Evolutionary conservation across 1,140 invertebrate genomes (phyloP), one percentile per base, ranked within the genome.

Genomic region (Calliphora vicina): DNA sequence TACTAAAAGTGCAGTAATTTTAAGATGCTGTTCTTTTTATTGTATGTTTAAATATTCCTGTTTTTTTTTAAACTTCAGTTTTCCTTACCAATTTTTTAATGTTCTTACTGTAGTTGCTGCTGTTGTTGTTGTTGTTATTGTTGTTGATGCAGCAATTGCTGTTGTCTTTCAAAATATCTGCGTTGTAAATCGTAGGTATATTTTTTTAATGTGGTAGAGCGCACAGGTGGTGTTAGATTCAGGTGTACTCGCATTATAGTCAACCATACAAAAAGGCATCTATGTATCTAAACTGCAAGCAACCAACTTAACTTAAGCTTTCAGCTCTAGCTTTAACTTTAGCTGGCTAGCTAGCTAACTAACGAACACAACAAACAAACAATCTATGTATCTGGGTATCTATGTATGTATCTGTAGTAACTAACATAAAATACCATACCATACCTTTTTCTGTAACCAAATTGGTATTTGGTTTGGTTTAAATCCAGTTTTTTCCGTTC

Each of bases 81-180:
- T 82, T n/a, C 85, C 83, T 83, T 26, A 35, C 76, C 82, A 84
- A 81, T 17, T 83, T 83, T 67, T 84, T 81, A 74, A 74, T 82
- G 82, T 83, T 83, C 82, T 20, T 81, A 73, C 71, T 82, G 29
- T 73, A 35, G 71, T 25, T 84, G 20, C 83, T 84, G 61, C 71
- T 85, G 82, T n/a, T 83, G 2, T 57, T 57, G 50, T 15, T 57
- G 50, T 57, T 57, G 45, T 67, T 81, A 73, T 78, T 82, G 29
- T 73, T 50, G 71, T 25, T 84, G 20, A 82, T 84, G 61, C 71
- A 84, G 82, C 20, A 84, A 15, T 57, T 57, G 50, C n/a, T 57
- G 50, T 57, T 57, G 45, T 67, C 17, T 67, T 67, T 83, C 50
- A 71, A 42, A 35, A 45, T 83, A 57, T 61, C 80, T 67, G 74